Evolutionary conservation across 2,797 vertebrate genomes (phyloP).

Genomic region (Alca torda): DNA sequence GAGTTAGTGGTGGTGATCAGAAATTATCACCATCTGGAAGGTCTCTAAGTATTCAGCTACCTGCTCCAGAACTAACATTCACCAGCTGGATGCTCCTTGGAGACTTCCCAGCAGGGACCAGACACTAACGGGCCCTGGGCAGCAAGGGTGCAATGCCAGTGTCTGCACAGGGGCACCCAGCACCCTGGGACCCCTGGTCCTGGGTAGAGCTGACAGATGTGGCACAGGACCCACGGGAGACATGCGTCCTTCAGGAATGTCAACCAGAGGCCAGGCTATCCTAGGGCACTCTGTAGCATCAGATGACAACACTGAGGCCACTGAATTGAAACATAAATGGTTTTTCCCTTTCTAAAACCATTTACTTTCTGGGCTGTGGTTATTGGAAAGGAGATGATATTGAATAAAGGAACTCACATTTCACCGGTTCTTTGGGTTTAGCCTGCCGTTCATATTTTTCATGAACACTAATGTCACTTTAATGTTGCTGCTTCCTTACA

Average conservation of each 20-base stretch:
- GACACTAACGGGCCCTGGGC: background rate
- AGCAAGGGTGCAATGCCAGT: background rate
- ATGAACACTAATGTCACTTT: background rate
- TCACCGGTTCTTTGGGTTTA: background rate
- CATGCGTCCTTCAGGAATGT: accelerated
- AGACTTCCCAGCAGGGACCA: background rate
- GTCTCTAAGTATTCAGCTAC: background rate
- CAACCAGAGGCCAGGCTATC: background rate
- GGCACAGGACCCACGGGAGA: background rate
- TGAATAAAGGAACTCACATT: background rate
- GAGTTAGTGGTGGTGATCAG: background rate
- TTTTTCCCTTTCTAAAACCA: background rate
- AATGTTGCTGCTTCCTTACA: background rate
- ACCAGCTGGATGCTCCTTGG: background rate
- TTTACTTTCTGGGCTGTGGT: background rate
- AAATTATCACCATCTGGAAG: background rate
- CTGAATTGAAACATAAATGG: background rate
- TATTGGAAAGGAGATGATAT: background rate
- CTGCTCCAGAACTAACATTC: background rate
- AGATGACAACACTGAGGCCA: background rate
- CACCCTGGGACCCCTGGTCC: background rate
- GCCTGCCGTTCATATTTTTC: background rate
- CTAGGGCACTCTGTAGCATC: background rate
- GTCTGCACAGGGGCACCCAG: background rate
- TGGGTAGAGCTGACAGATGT: background rate